phyloP scores from a whole-genome alignment of 1,140 invertebrate species.

The Eueides isabella region DNA sequence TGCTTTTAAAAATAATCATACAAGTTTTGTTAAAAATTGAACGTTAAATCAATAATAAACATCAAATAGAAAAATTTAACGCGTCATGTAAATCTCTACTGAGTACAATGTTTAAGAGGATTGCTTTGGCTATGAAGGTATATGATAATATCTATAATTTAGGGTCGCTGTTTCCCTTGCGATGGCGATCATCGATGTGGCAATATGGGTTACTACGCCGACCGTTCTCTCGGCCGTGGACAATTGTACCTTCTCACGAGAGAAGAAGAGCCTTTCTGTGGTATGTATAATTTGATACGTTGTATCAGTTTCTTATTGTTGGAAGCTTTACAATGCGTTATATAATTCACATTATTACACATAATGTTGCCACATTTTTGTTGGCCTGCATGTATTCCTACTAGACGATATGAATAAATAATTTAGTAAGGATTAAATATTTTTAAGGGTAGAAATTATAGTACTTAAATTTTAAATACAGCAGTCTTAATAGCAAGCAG shows the following conservation, averaged over 20 bases:
- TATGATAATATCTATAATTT: constrained; percentile 10
- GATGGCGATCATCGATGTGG: constrained; percentile 86
- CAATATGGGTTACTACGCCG: constrained; percentile 97
- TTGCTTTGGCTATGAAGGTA: too few relatives aligned
- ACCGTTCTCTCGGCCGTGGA: constrained; percentile 89
- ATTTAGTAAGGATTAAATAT: not conserved
- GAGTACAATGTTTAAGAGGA: too few relatives aligned
- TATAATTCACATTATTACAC: not conserved
- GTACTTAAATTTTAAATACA: too few relatives aligned
- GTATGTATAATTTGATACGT: constrained; percentile 71
- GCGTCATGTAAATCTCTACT: too few relatives aligned
- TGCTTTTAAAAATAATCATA: too few relatives aligned
- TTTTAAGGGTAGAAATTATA: too few relatives aligned
- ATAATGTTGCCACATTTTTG: too few relatives aligned
- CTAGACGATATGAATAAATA: not conserved
- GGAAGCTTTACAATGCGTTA: not conserved
- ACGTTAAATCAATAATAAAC: too few relatives aligned
- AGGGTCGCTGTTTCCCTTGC: constrained; percentile 84
- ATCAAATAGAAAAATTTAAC: too few relatives aligned
- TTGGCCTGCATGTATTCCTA: too few relatives aligned
- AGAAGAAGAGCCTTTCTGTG: constrained; percentile 96
- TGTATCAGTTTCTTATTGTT: not conserved
- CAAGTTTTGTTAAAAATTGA: too few relatives aligned
- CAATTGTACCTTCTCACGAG: constrained; percentile 93
- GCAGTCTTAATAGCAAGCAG: too few relatives aligned